Base-by-base conservation (phyloP, 2,113 vertebrate species). In the Camelus bactrianus region DNA sequence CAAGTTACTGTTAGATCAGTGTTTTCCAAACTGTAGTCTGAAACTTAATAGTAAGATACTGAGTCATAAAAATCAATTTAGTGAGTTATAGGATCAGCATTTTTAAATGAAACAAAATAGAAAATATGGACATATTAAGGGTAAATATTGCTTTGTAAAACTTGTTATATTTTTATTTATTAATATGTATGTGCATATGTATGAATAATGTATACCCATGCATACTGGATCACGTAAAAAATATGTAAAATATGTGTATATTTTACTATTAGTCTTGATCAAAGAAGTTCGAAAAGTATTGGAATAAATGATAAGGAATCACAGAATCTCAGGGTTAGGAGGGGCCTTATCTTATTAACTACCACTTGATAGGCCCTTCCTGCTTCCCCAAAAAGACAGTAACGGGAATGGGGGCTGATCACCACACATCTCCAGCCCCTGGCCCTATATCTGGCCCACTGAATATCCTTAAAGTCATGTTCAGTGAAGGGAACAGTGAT, bases 111-210 rank as follows among this genome's bases (percentile, higher is more conserved):
- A 89, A 73, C 58, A 48, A 24, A 85, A 90, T 17, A 69, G 64
- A 88, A 96, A 94, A 85, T 64, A 38, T 12, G 86, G 46, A 32
- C 65, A 70, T 38, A 56, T 35, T 88, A 83, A 65, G n/a, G 30
- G 8, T 56, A 82, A 77, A 22, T 48, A 92, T n/a, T 54, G 56
- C 22, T 76, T 92, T 89, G 22, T 72, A 82, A 90, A 92, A 64
- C 12, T 48, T 32, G 2, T 50, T 76, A 65, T 75, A 48, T 22
- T 26, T 48, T 65, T 32, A 32, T 69, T 48, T 77, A n/a, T 19
- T 72, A 54, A 46, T 50, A 58, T 4, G 4, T 69, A 48, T 76
- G 48, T 42, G 26, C 30, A 28, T 81, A 82, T 65, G 32, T 80
- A 64, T 60, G 24, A 58, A 54, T 76, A 94, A 91, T 17, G 8